Base-by-base conservation (phyloP, 2,113 vertebrate species). In the Pterocles gutturalis region DNA sequence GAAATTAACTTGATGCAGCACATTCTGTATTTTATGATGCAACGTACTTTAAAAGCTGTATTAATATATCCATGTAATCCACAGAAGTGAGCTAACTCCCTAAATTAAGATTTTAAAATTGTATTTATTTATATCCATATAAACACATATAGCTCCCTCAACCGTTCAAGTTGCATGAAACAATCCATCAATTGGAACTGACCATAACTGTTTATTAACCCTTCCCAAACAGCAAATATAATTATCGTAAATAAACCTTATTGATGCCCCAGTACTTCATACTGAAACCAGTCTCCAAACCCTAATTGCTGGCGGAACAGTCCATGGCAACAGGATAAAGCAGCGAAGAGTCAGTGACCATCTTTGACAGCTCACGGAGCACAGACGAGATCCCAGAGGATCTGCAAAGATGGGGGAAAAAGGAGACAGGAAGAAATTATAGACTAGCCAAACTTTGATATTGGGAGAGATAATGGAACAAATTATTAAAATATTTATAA, bases 401-500 rank as follows among this genome's bases (percentile, higher is more conserved):
- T 67, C 81, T 38, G 81, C 84, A 60, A 67, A 93, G 94, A 90
- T 1, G 1, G 90, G 75, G 77, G 65, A 66, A 94, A 90, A 94
- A 93, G 90, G 82, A 96, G 95, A 94, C 95, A 85, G 94, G 43
- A 83, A 91, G 93, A 65, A 97, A 96, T 96, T 90, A 97, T 87
- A 83, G 96, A 96, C 95, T 36, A 94, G 96, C 93, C 91, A 93
- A 96, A 97, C 82, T 96, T 97, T 93, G 96, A 93, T 97, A 97
- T 88, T 91, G 96, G 93, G 93, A 97, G 78, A 96, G 91, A 95
- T 96, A 97, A 96, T 96, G 95, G 96, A 97, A 91, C 84, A 97
- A 97, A 96, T 97, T 91, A 96, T 96, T 97, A 84, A 97, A 96
- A 97, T 97, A 97, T 97, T 97, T 96, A 97, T 96, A 94, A 97